A percentile compares a stretch with the other conserved stretches of the same genome.
Conservation (phyloP, 2,888 invertebrate species). For the Empis stercorea region DNA sequence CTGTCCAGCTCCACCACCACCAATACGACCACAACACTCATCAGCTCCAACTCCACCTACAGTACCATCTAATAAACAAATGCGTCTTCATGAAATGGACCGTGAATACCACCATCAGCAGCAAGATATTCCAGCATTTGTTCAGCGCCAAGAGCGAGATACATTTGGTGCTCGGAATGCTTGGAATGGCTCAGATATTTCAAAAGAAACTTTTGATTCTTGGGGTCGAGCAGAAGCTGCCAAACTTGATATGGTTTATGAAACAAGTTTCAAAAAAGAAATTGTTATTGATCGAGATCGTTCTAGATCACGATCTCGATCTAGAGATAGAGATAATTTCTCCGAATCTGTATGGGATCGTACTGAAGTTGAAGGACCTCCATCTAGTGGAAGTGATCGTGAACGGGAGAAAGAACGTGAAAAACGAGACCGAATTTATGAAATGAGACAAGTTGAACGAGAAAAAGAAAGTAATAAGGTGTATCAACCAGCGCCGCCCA, state of each 20-base stretch:
- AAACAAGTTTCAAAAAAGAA: conserved; percentile 30
- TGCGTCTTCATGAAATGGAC: conserved; percentile 14
- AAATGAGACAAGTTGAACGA: conserved; percentile 35
- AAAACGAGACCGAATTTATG: conserved; percentile 34
- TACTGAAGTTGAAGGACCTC: conserved; percentile 35
- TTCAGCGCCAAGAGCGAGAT: conserved; percentile 57
- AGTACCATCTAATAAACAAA: conserved; percentile 43
- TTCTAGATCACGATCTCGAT: conserved; percentile 33
- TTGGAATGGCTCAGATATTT: conserved; percentile 33
- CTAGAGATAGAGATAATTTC: conserved; percentile 35
- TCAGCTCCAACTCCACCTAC: conserved; percentile 49
- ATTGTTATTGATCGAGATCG: conserved; percentile 28
- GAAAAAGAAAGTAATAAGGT: conserved; percentile 36
- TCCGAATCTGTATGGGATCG: conserved; percentile 37
- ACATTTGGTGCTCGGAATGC: conserved; percentile 63
- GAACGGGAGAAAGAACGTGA: conserved; percentile 36
- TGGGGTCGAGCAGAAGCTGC: conserved; percentile 39
- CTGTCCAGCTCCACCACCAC: conserved; percentile 46
- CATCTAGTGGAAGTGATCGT: conserved; percentile 33
- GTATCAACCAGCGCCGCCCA: conserved; percentile 34
- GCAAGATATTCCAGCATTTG: conserved; percentile 41
- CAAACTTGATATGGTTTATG: conserved; percentile 35
- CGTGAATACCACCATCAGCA: conserved; percentile 30
- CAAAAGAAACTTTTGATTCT: conserved; percentile 25
- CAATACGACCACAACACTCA: conserved; percentile 40